These are phyloP conservation scores for Plagodis dolabraria DNA, from an alignment of 2,888 invertebrate species.

Conservation along the genomic window DNA sequence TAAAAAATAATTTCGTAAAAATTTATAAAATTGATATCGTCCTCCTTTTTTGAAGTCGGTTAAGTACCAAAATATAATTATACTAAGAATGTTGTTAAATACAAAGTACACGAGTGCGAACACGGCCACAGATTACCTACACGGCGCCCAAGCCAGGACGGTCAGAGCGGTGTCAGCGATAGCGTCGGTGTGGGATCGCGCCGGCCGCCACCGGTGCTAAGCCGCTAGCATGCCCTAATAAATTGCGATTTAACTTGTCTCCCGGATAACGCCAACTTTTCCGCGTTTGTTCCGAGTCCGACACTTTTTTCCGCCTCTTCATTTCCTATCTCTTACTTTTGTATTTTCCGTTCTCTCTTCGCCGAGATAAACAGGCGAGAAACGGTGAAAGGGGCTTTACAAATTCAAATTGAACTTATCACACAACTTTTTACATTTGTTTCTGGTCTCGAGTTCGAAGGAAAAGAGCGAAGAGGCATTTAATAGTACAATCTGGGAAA, in stretches of 20 bases:
- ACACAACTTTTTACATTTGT: constrained; percentile 86
- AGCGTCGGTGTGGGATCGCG: constrained; percentile 39
- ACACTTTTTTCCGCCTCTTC: constrained; percentile 85
- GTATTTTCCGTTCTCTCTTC: constrained; percentile 82
- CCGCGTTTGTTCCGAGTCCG: constrained; percentile 83
- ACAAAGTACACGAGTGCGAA: too few species aligned
- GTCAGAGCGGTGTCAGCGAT: constrained; percentile 23
- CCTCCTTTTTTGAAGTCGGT: too few species aligned
- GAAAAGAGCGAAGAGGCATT: constrained; percentile 83
- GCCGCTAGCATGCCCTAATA: constrained; percentile 81
- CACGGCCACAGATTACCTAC: neutral
- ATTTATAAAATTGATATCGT: too few species aligned
- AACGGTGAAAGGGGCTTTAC: constrained; percentile 85
- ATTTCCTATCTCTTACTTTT: constrained; percentile 85
- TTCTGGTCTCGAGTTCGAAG: constrained; percentile 83
- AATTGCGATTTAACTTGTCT: constrained; percentile 85
- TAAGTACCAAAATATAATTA: too few species aligned
- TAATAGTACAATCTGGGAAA: constrained; percentile 84
- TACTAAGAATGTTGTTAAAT: too few species aligned
- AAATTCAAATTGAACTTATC: constrained; percentile 86
- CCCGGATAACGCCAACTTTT: constrained; percentile 84
- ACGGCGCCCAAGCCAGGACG: constrained; percentile 1
- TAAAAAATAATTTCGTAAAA: too few species aligned
- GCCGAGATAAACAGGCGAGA: constrained; percentile 84
- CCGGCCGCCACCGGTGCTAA: constrained; percentile 57